Evolutionary conservation across 2,888 invertebrate species (phyloP), one percentile per base, ranked within the genome.

Genomic region (Argyresthia goedartella): DNA sequence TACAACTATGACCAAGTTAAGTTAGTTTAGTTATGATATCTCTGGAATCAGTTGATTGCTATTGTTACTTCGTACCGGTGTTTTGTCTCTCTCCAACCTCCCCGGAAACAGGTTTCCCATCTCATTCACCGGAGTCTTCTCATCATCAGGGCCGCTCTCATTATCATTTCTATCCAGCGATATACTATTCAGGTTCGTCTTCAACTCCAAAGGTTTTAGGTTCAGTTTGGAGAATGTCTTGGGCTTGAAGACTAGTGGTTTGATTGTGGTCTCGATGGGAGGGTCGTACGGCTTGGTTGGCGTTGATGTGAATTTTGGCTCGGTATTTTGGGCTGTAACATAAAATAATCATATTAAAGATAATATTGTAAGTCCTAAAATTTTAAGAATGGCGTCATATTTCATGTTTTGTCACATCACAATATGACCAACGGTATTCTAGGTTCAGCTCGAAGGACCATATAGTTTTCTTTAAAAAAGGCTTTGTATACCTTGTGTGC

Each of bases 181-280:
- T 4, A 76, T 68, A 57, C 63, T 72, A 57, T 82, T 78, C 72
- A 89, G 60, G 71, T 86, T 84, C 1, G 81, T 82, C 69, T 88
- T 89, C 53, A 89, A 66, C 55, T 90, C 89, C 53, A 89, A 60
- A 0, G 89, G 89, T 66, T 89, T 88, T 44, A 89, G 71, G 63
- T 78, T 86, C 60, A 73, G 71, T 66, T 81, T 84, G 14, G 81
- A 76, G 7, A 80, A 59, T 13, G 76, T 77, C 59, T 73, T 77
- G 0, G 82, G 70, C 36, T 80, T 81, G 51, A 82, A 76, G 10
- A 73, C 62, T 0, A 75, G 59, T 2, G 44, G 44, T 34, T 51
- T 51, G 14, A 42, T 10, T 0, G 34, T 34, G 2, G 47, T 9
- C 15, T 48, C 48, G 1, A 10, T 10, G n/a, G 43, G 33, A 14